These are phyloP conservation scores for Fringilla coelebs DNA, from an alignment of 2,797 vertebrate species.

Conservation along the genomic window DNA sequence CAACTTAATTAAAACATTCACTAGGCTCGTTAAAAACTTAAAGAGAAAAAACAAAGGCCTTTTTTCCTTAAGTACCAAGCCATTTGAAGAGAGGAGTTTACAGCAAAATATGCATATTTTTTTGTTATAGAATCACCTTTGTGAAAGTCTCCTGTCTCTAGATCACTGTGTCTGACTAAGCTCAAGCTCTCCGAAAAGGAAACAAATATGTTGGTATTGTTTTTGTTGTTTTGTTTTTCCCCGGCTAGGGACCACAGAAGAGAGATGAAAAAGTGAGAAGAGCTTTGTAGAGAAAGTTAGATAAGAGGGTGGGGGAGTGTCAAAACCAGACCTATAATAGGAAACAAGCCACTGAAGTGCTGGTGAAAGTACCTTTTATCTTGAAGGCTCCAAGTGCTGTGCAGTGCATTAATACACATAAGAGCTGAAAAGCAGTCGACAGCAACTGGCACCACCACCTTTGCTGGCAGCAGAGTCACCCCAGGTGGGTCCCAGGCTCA, in stretches of 20 bases:
- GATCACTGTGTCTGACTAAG: background rate
- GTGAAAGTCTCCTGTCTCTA: background rate
- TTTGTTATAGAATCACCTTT: slow-evolving; percentile 17
- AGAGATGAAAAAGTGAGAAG: slow-evolving; percentile 49
- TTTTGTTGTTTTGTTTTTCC: background rate
- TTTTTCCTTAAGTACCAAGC: background rate
- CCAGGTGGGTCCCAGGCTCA: background rate
- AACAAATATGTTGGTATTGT: background rate
- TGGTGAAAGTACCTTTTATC: slow-evolving; percentile 53
- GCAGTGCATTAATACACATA: background rate
- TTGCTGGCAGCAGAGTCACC: background rate
- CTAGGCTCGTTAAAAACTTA: background rate
- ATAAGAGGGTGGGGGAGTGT: slow-evolving; percentile 46
- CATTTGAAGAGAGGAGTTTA: background rate
- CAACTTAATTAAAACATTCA: slow-evolving; percentile 48
- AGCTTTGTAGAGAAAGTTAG: slow-evolving; percentile 57
- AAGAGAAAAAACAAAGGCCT: background rate
- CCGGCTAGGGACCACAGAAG: background rate
- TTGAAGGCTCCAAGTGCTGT: background rate
- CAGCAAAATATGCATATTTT: background rate
- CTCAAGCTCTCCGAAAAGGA: background rate
- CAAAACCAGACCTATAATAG: slow-evolving; percentile 42
- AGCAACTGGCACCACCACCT: background rate
- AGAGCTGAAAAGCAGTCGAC: background rate
- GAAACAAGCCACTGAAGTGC: slow-evolving; percentile 34